These are phyloP conservation scores for Dysmachus trigonus DNA, from an alignment of 2,888 invertebrate species.

Conservation along the genomic window DNA sequence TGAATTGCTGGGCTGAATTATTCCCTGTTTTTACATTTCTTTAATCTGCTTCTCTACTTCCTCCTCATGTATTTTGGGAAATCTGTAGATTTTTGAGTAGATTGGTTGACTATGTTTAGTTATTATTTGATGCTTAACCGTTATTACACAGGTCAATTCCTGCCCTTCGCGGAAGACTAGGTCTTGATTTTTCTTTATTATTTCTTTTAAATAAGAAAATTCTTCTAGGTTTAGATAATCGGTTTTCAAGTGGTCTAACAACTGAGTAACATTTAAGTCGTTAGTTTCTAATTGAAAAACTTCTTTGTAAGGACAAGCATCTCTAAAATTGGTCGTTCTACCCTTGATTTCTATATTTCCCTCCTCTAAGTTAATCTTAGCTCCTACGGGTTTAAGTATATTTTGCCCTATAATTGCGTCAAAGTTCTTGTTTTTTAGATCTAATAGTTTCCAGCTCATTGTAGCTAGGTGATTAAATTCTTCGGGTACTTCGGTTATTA, in stretches of 20 bases:
- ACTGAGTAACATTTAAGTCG: background rate
- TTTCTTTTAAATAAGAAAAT: background rate
- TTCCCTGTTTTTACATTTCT: too few relatives aligned
- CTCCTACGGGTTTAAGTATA: slow-evolving; percentile 11
- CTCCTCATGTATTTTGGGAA: background rate
- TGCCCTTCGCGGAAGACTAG: background rate
- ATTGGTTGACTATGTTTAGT: background rate
- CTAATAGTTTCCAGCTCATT: background rate
- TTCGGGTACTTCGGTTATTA: background rate
- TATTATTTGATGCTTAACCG: background rate
- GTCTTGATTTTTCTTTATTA: background rate
- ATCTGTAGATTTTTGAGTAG: slow-evolving; percentile 9
- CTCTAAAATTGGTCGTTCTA: background rate
- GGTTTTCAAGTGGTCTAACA: background rate
- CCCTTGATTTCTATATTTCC: background rate
- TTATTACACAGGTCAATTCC: background rate
- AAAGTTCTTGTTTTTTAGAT: background rate
- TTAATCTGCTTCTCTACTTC: background rate
- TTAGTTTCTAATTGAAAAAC: background rate
- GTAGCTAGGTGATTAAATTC: background rate
- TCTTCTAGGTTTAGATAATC: background rate
- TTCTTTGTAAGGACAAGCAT: background rate
- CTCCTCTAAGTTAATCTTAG: background rate
- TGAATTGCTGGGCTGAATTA: slow-evolving; percentile 36
- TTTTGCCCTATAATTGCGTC: background rate